Evolutionary conservation across 2,888 invertebrate genomes (phyloP), one percentile per base, ranked within the genome.

Genomic region (Mayetiola destructor): DNA sequence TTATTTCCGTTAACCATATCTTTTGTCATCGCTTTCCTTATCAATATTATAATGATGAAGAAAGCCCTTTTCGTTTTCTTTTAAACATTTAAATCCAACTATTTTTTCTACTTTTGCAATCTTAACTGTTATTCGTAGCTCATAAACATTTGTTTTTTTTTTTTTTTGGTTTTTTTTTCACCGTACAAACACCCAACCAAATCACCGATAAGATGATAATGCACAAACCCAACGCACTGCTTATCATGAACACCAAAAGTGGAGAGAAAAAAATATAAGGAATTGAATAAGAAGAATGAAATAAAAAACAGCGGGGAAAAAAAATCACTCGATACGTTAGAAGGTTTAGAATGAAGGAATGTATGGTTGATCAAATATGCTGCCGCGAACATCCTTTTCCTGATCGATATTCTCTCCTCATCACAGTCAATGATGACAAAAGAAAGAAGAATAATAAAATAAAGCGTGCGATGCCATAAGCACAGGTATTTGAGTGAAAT

Each of bases 191-290:
- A 48, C 21, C 9, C 2, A 23, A 27, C 18, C 39, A 9, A 48
- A 48, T 48, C 48, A 48, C 27, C 48, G 48, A 27, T 27, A 10
- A 48, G 27, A 48, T 48, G 48, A 27, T n/a, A 14, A 48, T 48
- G 48, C n/a, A 39, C 40, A 21, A 23, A 21, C 10, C 2, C 2
- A 10, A 40, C 16, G n/a, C 14, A 48, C 16, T 27, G 27, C n/a
- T 27, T 48, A 27, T 14, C 27, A 27, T n/a, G n/a, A 2, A 23
- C 9, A 21, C 21, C 21, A 4, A 2, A 1, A 48, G 5, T 3
- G 18, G 39, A 39, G n/a, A n/a, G n/a, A n/a, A n/a, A n/a, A n/a
- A n/a, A n/a, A n/a, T n/a, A n/a, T n/a, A n/a, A n/a, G n/a, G n/a
- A n/a, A n/a, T n/a, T n/a, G n/a, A n/a, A n/a, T n/a, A n/a, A n/a